Percentiles rank a stretch among this genome's conserved stretches.
These are phyloP conservation scores for Channa maculata DNA, from an alignment of 2,113 vertebrate genomes.

Conservation along the genomic window DNA sequence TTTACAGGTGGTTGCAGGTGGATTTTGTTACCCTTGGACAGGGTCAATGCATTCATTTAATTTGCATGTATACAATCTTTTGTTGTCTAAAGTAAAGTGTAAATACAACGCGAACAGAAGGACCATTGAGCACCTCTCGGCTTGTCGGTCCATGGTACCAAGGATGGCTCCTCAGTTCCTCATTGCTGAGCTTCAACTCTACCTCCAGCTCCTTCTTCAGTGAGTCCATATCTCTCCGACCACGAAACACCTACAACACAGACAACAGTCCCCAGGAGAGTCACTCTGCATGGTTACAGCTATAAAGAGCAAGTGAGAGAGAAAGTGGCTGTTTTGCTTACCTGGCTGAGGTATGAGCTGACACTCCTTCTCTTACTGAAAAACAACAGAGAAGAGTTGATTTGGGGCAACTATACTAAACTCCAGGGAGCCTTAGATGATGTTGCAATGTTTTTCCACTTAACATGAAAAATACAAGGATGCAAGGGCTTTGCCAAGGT, in stretches of 20 bases:
- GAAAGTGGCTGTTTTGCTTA: slow-evolving; percentile 35
- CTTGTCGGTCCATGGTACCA: slow-evolving; percentile 88
- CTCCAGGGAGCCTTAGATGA: slow-evolving; percentile 31
- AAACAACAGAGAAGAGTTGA: slow-evolving; percentile 60
- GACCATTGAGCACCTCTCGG: slow-evolving; percentile 80
- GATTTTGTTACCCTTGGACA: no score
- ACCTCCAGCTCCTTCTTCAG: slow-evolving; percentile 88
- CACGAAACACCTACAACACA: slow-evolving; percentile 69
- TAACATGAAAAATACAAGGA: slow-evolving; percentile 41
- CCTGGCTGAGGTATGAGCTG: slow-evolving; percentile 78
- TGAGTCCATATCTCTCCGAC: slow-evolving; percentile 81
- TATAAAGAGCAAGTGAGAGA: not conserved
- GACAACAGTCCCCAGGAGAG: not conserved
- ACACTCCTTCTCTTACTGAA: slow-evolving; percentile 82
- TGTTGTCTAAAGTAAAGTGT: not conserved
- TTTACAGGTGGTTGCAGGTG: no score
- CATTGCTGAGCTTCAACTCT: slow-evolving; percentile 85
- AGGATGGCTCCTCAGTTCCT: slow-evolving; percentile 85
- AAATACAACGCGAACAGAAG: not conserved
- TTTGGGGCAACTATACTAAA: slow-evolving; percentile 20
- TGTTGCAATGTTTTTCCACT: slow-evolving; percentile 29
- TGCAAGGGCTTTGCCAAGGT: slow-evolving; percentile 62
- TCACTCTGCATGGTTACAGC: not conserved
- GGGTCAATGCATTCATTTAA: not conserved
- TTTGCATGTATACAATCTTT: not conserved